Conservation (phyloP, 2,113 vertebrate genomes). For the Chrysemys picta region DNA sequence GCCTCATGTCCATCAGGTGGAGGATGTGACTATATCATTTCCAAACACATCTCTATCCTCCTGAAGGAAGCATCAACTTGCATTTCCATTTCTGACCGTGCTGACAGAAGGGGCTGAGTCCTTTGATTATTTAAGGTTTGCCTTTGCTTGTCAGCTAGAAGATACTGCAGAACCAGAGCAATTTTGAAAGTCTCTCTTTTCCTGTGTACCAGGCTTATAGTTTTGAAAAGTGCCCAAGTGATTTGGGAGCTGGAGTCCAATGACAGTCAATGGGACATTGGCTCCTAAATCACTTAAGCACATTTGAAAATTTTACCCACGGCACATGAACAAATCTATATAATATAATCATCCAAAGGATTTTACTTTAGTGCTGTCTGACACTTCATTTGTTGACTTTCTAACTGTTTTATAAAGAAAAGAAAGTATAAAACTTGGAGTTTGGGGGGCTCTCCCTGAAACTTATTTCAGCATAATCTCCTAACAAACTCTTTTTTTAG, state of each 20-base stretch:
- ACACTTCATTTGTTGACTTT: neutral
- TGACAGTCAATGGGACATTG: neutral
- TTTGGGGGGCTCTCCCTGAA: neutral
- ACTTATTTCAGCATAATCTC: neutral
- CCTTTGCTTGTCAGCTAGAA: constrained; percentile 39
- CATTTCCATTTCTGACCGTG: constrained; percentile 36
- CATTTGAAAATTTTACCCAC: neutral
- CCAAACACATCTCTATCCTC: constrained; percentile 29
- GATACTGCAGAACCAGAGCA: constrained; percentile 22
- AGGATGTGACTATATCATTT: constrained; percentile 36
- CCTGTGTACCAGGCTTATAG: neutral
- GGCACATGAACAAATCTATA: neutral
- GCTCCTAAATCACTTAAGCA: neutral
- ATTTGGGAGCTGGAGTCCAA: neutral
- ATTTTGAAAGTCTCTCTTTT: constrained; percentile 34
- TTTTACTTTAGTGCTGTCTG: neutral
- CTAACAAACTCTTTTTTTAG: neutral
- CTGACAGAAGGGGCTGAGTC: neutral
- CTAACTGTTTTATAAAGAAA: neutral
- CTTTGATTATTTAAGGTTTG: constrained; percentile 35
- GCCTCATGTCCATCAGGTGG: constrained; percentile 1
- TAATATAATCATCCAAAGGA: neutral
- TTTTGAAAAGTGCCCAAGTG: neutral
- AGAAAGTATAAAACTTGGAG: neutral
- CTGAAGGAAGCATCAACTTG: neutral